Base-by-base conservation (phyloP, 2,113 vertebrate species). In the Eulacestoma nigropectus region DNA sequence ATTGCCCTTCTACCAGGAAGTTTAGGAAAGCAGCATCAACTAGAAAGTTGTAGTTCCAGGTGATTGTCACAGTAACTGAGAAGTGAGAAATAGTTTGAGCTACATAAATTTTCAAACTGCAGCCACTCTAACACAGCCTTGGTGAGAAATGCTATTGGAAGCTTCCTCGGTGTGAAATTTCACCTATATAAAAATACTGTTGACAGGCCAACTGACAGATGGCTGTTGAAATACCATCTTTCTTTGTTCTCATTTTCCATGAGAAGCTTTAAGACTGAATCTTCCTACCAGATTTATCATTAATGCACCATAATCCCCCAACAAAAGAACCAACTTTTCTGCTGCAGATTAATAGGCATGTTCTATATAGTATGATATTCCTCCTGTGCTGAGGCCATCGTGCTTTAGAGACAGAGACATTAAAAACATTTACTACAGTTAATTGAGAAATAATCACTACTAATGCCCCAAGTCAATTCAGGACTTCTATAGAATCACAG, bases 221-320 rank as follows among this genome's bases (percentile, higher is more conserved):
- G 95, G 87, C 88, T 89, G 79, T 60, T 89, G 37, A 90, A 97
- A 95, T 76, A 68, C 84, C 93, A 90, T 96, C 90, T 74, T 63
- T 62, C 88, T 84, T 96, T 95, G 60, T 93, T 93, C 91, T 95
- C 82, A 68, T 96, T 92, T 94, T 94, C 92, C 73, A 65, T 75
- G 53, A 89, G 72, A 73, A 87, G 84, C 89, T 96, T 95, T 92
- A 65, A 72, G 85, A 67, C 42, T 76, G 80, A 89, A 64, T 95
- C 87, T 87, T 91, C 87, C 73, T 92, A 86, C 74, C 73, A 87
- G 94, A 87, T 84, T 89, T 72, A 80, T 72, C 72, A 92, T 52
- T 94, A 93, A 87, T 89, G 68, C 63, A 78, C 50, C 74, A 50
- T 79, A 95, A 91, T 96, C 78, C 67, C 44, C 67, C 53, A 77